These are phyloP conservation scores for Lathamus discolor DNA, from an alignment of 2,113 vertebrate genomes.

Conservation along the genomic window DNA sequence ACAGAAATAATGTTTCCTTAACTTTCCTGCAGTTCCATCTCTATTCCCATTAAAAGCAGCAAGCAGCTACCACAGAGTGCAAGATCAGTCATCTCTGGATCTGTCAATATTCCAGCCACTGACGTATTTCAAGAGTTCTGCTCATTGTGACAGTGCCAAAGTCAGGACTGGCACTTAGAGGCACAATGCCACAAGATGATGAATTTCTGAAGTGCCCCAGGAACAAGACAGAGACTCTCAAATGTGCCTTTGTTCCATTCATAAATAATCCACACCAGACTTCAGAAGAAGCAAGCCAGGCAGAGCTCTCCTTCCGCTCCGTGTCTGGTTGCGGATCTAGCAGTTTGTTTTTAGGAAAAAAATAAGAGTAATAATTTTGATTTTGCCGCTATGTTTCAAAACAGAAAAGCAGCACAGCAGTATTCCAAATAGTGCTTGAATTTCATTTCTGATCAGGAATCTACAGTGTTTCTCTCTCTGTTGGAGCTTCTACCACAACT, in stretches of 20 bases:
- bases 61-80: neutral
- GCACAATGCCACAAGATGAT: neutral
- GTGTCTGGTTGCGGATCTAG: neutral
- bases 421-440: neutral
- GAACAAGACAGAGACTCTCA: neutral
- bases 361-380: neutral
- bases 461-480: neutral
- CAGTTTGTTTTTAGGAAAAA: neutral
- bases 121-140: neutral
- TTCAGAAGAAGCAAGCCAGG: neutral
- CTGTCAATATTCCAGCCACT: neutral
- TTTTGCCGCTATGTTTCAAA: neutral
- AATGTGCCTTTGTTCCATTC: neutral
- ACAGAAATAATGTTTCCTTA: neutral
- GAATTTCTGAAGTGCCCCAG: neutral
- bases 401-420: neutral
- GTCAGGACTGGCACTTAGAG: neutral
- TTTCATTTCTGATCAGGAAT: neutral
- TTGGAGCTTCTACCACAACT: neutral
- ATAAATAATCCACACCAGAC: neutral
- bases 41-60: neutral
- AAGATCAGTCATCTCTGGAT: neutral
- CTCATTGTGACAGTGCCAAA: neutral
- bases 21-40: neutral
- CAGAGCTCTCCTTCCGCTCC: neutral